A percentile compares a stretch with the other conserved stretches of the same genome.
Conservation (phyloP, 2,888 invertebrate genomes). For the Pollenia angustigena region DNA sequence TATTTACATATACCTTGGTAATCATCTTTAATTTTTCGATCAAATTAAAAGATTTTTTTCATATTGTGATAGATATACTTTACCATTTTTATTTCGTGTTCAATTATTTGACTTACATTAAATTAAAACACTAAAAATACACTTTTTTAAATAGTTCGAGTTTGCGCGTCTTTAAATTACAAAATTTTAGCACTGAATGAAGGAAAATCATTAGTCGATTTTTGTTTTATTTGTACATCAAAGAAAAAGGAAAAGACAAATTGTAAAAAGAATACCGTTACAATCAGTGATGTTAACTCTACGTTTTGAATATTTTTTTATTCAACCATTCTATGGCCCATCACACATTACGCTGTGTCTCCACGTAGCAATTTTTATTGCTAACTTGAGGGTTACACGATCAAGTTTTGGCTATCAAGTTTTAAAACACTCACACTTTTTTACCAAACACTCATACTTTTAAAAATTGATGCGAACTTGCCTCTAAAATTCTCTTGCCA, state of each 20-base stretch:
- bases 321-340: neutral
- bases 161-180: constrained; percentile 57
- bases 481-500: too few relatives aligned
- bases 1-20: too few relatives aligned
- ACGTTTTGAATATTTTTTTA: neutral
- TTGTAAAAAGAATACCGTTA: constrained; percentile 55
- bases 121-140: constrained; percentile 67
- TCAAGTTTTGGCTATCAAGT: too few relatives aligned
- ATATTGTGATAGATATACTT: too few relatives aligned
- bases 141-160: constrained; percentile 46
- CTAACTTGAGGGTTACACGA: too few relatives aligned
- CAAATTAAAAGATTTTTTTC: neutral
- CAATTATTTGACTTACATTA: constrained; percentile 63
- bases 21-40: neutral
- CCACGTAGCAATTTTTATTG: too few relatives aligned
- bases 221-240: constrained; percentile 33
- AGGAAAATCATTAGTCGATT: constrained; percentile 1
- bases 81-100: neutral
- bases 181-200: constrained; percentile 64
- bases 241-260: constrained; percentile 39
- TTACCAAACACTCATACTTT: too few relatives aligned
- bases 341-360: too few relatives aligned
- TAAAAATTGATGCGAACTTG: too few relatives aligned
- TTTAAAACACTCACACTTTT: too few relatives aligned
- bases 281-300: constrained; percentile 48